Evolutionary conservation across 2,797 vertebrate genomes (phyloP), one percentile per base, ranked within the genome.

Genomic region (Melanogrammus aeglefinus): DNA sequence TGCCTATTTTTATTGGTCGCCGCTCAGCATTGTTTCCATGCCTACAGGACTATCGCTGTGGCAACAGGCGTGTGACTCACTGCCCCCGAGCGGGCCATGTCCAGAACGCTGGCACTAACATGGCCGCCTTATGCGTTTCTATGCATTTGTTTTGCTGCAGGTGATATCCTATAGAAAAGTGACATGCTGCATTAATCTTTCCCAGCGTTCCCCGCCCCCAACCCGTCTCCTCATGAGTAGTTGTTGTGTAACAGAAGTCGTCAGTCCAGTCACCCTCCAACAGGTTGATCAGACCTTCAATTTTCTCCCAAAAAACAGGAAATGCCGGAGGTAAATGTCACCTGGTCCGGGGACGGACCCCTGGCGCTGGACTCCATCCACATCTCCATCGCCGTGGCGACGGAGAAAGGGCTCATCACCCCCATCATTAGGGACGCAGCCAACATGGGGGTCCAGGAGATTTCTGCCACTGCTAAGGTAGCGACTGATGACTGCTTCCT

Each of bases 311-410:
- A 10, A 14, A 10, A 8, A 21, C 78, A 99, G 98, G 96, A 98
- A 94, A 95, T 99, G 93, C 97, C 98, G 72, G 94, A 95, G 85
- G 96, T 99, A 76, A 99, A 99, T 2, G 96, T 95, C 78, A 95
- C 93, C 66, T 99, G 97, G 97, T 94, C 95, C 74, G 95, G 93
- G 24, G 95, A 97, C 13, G 95, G 91, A 77, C 95, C 96, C 31
- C 93, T 85, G 79, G 93, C 93, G 9, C 94, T 98, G 21, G 94
- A 95, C 78, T 95, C 93, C 70, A 91, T 99, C 87, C 96, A 98
- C 88, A 98, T 99, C 85, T 94, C 96, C 73, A 94, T 99, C 71
- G 96, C 96, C 18, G 97, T 99, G 87, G 97, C 96, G 33, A 99
- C 97, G 0, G 95, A 97, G 75, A 95, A 92, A 87, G 97, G 98